Percentiles rank a stretch among this genome's conserved stretches.
Conservation (phyloP, 1,140 invertebrate species). For the Dryas iulia region DNA sequence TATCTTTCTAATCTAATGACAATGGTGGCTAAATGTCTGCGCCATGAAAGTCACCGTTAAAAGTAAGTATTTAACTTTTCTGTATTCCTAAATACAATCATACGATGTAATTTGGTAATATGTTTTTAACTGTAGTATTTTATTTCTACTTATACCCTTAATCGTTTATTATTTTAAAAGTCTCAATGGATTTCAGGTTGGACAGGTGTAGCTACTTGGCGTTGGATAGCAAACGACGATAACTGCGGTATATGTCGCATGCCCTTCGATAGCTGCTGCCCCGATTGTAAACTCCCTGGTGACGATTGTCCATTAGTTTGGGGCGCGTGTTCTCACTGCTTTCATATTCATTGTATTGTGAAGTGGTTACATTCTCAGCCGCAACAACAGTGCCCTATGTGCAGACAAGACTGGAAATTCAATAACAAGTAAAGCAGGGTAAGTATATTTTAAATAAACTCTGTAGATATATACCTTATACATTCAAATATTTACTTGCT, state of each 20-base stretch:
- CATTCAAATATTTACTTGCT: too few relatives aligned
- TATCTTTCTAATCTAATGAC: background rate
- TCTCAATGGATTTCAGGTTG: constrained; percentile 83
- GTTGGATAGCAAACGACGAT: constrained; percentile 99
- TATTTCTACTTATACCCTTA: too few relatives aligned
- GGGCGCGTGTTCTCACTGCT: constrained; percentile 99
- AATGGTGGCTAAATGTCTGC: constrained; percentile 12
- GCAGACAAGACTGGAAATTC: constrained; percentile 99
- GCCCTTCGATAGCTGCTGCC: constrained; percentile 99
- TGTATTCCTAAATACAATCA: too few relatives aligned
- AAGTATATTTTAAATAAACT: too few relatives aligned
- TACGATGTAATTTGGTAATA: too few relatives aligned
- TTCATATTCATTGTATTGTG: constrained; percentile 99
- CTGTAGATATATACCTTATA: too few relatives aligned
- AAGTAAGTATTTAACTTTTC: constrained; percentile 46
- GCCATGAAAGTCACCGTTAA: constrained; percentile 74
- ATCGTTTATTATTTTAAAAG: background rate
- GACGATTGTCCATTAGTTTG: constrained; percentile 99
- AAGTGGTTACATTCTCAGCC: constrained; percentile 99
- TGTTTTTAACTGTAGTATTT: background rate
- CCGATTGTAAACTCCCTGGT: constrained; percentile 98
- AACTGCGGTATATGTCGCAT: constrained; percentile 99
- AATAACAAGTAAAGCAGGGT: constrained; percentile 84
- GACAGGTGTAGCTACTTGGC: constrained; percentile 98
- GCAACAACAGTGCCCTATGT: constrained; percentile 99